Evolutionary conservation across 2,888 invertebrate genomes (phyloP).

Genomic region (Hemicrepidius hirtus): DNA sequence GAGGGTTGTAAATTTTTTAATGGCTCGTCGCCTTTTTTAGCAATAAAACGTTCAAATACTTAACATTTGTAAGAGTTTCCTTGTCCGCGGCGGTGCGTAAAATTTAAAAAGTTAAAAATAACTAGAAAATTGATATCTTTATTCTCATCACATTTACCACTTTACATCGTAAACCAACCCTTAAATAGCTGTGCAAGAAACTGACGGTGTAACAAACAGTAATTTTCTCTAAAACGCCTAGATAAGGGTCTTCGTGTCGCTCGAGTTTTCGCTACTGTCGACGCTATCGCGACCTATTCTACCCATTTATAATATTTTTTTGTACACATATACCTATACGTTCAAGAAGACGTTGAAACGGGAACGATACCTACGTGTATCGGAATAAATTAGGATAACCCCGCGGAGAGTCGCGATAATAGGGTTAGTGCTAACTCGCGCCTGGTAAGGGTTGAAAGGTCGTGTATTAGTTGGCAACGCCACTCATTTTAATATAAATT

Average conservation of each 20-base stretch:
- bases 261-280: conserved; percentile 31
- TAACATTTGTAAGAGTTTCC: not conserved
- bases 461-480: conserved; percentile 24
- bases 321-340: conserved; percentile 38
- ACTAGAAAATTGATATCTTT: conserved; percentile 2
- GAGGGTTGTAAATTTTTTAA: conserved; percentile 10
- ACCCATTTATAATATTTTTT: conserved; percentile 36
- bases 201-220: conserved; percentile 17
- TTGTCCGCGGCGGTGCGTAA: not conserved
- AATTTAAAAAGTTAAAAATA: conserved; percentile 18
- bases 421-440: conserved; percentile 52
- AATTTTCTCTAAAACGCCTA: conserved; percentile 35
- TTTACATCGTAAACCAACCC: conserved; percentile 21
- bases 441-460: conserved; percentile 47
- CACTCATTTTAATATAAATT: conserved; percentile 4
- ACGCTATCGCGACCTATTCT: conserved; percentile 39
- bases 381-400: conserved; percentile 53
- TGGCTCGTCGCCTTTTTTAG: not conserved
- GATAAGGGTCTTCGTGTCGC: conserved; percentile 43
- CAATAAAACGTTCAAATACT: conserved; percentile 12
- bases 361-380: conserved; percentile 49
- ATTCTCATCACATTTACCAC: conserved; percentile 7
- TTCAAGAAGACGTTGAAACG: conserved; percentile 32
- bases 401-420: conserved; percentile 45
- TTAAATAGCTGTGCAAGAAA: conserved; percentile 26